Conservation (phyloP, 2,113 vertebrate species). For the Toxotes jaculatrix region DNA sequence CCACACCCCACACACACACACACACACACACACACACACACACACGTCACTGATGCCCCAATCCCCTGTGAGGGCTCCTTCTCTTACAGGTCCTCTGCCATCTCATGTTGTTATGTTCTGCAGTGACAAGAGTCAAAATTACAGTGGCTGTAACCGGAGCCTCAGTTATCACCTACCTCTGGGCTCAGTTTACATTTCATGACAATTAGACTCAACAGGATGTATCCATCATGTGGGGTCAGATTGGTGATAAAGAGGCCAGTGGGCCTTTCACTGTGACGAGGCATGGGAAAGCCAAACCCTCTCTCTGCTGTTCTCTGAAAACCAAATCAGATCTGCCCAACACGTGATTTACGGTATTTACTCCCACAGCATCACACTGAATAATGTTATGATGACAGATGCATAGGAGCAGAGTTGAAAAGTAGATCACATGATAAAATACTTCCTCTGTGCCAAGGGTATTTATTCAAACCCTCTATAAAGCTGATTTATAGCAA, state of each 20-base stretch:
- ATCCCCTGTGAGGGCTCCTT: constrained; percentile 28
- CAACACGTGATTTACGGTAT: constrained; percentile 64
- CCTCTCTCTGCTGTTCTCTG: constrained; percentile 5
- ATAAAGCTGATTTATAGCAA: constrained; percentile 50
- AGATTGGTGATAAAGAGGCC: constrained; percentile 76
- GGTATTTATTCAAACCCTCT: constrained; percentile 48
- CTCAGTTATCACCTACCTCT: constrained; percentile 69
- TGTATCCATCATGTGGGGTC: constrained; percentile 74
- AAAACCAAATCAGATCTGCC: constrained; percentile 37
- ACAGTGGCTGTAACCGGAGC: constrained; percentile 72
- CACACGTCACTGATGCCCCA: constrained; percentile 8
- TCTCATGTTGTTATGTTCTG: constrained; percentile 41
- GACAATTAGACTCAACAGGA: constrained; percentile 79
- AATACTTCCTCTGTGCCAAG: constrained; percentile 30
- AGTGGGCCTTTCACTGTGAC: constrained; percentile 33
- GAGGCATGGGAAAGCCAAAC: constrained; percentile 71
- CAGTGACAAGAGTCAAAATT: constrained; percentile 55
- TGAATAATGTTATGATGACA: constrained; percentile 55
- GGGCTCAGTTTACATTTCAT: constrained; percentile 75
- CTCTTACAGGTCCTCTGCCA: constrained; percentile 40
- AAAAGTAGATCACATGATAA: constrained; percentile 49
- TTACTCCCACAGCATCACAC: constrained; percentile 34
- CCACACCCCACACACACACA: constrained; percentile 14
- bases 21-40: constrained; percentile 18
- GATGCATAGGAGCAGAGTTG: constrained; percentile 40